Percentiles rank a stretch among this genome's conserved stretches.
phyloP scores from a whole-genome alignment of 1,140 invertebrate species.

The Drosophila pallidifrons region DNA sequence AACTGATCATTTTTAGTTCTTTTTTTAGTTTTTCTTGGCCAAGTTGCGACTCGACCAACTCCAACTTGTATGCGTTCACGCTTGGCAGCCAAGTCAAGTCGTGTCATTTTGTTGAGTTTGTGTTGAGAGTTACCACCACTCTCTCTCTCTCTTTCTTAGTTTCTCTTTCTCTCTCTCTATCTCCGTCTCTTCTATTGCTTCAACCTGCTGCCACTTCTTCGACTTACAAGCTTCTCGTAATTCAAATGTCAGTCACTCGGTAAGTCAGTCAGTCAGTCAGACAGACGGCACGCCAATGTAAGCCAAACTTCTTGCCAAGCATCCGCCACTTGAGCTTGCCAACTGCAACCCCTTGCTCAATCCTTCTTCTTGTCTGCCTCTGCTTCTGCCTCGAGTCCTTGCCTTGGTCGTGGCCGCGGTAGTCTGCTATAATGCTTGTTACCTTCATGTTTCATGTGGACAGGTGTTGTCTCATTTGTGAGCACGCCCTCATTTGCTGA shows the following conservation, averaged over 20 bases:
- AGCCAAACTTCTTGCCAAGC: slow-evolving; percentile 65
- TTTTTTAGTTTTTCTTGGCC: slow-evolving; percentile 55
- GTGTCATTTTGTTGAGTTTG: slow-evolving; percentile 81
- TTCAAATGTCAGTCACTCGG: slow-evolving; percentile 72
- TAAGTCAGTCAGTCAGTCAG: slow-evolving; percentile 46
- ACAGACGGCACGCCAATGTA: slow-evolving; percentile 59
- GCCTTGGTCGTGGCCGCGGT: slow-evolving; percentile 10
- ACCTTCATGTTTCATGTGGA: slow-evolving; percentile 36
- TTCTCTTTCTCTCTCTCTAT: background rate
- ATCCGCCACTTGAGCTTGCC: slow-evolving; percentile 36
- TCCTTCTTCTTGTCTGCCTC: slow-evolving; percentile 4
- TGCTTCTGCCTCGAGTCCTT: background rate
- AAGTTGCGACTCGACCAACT: slow-evolving; percentile 61
- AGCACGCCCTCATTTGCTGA: background rate
- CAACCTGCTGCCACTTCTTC: slow-evolving; percentile 12
- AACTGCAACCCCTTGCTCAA: slow-evolving; percentile 3
- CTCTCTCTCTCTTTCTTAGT: background rate
- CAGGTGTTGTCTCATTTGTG: slow-evolving; percentile 72
- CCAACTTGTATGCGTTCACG: slow-evolving; percentile 74
- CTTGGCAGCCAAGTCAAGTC: slow-evolving; percentile 82
- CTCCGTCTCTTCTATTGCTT: too few relatives aligned
- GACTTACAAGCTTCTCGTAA: slow-evolving; percentile 52
- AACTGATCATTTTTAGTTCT: background rate
- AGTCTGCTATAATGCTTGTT: slow-evolving; percentile 13
- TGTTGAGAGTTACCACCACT: slow-evolving; percentile 69